A percentile compares a stretch with the other conserved stretches of the same genome.
These are phyloP conservation scores for Tupaia tana DNA, from an alignment of 2,113 vertebrate genomes.

Conservation along the genomic window DNA sequence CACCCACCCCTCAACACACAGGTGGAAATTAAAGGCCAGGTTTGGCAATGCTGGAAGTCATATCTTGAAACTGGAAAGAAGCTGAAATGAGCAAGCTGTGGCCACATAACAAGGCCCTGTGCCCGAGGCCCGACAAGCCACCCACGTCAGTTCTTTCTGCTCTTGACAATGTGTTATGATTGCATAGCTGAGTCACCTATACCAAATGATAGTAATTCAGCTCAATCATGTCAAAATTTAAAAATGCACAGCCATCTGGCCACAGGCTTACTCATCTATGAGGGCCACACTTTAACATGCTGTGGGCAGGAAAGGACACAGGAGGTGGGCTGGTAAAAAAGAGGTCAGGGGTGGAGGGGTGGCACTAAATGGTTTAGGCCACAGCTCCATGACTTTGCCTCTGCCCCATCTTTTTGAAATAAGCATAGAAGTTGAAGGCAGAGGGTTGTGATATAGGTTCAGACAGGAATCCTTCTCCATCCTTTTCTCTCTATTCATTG, in stretches of 20 bases:
- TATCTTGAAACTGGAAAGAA: conserved; percentile 34
- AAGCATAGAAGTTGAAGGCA: not conserved
- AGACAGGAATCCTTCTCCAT: not conserved
- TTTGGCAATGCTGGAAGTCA: not conserved
- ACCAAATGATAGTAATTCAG: conserved; percentile 61
- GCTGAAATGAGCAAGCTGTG: not conserved
- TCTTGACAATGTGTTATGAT: conserved; percentile 42
- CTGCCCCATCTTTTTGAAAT: not conserved
- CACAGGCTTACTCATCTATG: not conserved
- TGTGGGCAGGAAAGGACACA: not conserved
- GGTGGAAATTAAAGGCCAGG: conserved; percentile 51
- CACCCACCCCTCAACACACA: not conserved
- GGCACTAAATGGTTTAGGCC: not conserved
- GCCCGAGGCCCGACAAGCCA: conserved; percentile 40
- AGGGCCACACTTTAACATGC: not conserved
- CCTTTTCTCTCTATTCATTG: not conserved
- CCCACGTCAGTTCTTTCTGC: conserved; percentile 55
- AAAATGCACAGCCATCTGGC: conserved; percentile 45
- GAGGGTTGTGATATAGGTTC: not conserved
- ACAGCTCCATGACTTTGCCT: not conserved
- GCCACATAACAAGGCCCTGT: not conserved
- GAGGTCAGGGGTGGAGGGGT: not conserved
- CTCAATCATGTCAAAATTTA: conserved; percentile 47
- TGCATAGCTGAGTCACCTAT: conserved; percentile 67
- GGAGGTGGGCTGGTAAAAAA: not conserved